These are phyloP conservation scores for Orchestes rusci DNA, from an alignment of 2,888 invertebrate genomes.

Conservation along the genomic window DNA sequence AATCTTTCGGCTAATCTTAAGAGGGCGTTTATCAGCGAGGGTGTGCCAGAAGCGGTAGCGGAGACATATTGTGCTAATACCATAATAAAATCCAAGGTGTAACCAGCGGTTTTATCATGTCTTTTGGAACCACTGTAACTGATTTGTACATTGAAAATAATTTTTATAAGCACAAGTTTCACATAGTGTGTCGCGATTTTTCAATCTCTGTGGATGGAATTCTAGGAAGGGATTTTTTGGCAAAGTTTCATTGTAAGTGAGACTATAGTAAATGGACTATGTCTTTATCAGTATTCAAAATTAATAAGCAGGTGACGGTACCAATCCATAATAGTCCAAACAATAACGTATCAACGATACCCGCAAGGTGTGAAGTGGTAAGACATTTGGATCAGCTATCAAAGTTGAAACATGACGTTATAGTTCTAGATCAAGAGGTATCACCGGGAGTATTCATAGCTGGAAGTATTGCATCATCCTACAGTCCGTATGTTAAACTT, in stretches of 20 bases:
- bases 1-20: no score
- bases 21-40: no score
- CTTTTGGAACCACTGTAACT: background rate
- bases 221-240: constrained; percentile 7
- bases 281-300: background rate
- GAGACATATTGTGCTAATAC: no score
- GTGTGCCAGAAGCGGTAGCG: no score
- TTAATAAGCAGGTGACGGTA: background rate
- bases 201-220: constrained; percentile 13
- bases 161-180: background rate
- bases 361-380: constrained; percentile 8
- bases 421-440: background rate
- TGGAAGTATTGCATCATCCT: constrained; percentile 8
- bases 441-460: constrained; percentile 9
- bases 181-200: constrained; percentile 10
- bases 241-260: constrained; percentile 2
- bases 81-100: background rate
- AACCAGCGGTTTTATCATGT: background rate
- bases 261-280: constrained; percentile 8
- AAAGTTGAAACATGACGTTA: background rate
- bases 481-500: constrained; percentile 11
- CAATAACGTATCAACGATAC: constrained; percentile 6
- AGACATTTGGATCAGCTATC: background rate
- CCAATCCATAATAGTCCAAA: constrained; percentile 10
- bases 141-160: background rate